These are phyloP conservation scores for Diacarnus erythraeanus DNA, from an alignment of 37 sponge, comb jelly and placozoan genomes.

Conservation along the genomic window DNA sequence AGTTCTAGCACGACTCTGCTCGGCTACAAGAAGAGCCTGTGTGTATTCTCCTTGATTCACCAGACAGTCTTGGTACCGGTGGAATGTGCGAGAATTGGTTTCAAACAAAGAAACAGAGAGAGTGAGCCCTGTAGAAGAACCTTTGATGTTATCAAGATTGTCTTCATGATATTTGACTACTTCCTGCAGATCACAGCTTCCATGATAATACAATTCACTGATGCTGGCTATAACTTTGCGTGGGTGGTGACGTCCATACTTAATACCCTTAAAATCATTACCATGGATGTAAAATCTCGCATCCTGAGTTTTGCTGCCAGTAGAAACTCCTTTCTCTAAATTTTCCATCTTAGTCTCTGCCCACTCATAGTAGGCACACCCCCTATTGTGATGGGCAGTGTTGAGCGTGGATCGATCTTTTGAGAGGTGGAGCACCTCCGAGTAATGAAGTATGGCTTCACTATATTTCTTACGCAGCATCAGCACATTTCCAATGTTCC, in stretches of 20 bases:
- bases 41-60: constrained; percentile 31
- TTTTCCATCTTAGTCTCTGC: constrained; percentile 34
- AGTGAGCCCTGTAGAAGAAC: constrained; percentile 34
- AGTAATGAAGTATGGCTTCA: constrained; percentile 54
- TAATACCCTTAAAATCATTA: background rate
- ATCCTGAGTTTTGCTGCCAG: background rate
- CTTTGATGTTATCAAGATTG: constrained; percentile 49
- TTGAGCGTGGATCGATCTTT: constrained; percentile 33
- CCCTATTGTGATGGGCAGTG: constrained; percentile 76
- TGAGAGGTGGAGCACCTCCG: constrained; percentile 56
- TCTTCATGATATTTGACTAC: constrained; percentile 38
- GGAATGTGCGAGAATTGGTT: constrained; percentile 62
- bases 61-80: constrained; percentile 56
- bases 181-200: constrained; percentile 40
- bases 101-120: constrained; percentile 69
- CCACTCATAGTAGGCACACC: constrained; percentile 63
- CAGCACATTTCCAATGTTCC: constrained; percentile 77
- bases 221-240: background rate
- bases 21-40: constrained; percentile 48
- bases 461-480: constrained; percentile 41
- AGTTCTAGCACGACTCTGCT: constrained; percentile 64
- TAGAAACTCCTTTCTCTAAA: background rate
- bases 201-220: constrained; percentile 25
- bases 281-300: constrained; percentile 1
- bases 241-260: background rate